Base-by-base conservation (phyloP, 2,797 vertebrate genomes). In the Cryptoblepharus egeriae region DNA sequence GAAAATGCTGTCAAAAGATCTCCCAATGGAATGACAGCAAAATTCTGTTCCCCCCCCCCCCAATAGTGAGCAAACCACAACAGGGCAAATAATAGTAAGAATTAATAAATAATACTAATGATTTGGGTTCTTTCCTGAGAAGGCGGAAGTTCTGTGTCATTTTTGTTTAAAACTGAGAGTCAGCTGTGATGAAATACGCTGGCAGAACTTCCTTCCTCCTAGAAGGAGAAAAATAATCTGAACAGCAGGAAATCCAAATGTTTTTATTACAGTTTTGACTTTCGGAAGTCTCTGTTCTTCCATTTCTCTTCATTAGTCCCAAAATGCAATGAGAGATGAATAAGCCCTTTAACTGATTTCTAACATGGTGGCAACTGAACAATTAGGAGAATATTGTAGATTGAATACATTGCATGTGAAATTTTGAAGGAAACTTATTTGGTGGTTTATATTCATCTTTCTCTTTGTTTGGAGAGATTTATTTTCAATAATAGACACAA, bases 101-200 rank as follows among this genome's bases (percentile, higher is more conserved):
- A 67, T 61, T 11, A 64, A 32, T 64, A 52, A 32, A 24, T 69
- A 24, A 58, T 58, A 69, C 42, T 30, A 90, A 49, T 49, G 45
- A 49, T 49, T 89, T 79, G 81, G 81, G 89, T 86, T 90, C 87
- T 93, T 91, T 92, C 90, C 86, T 91, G 90, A 88, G 91, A 93
- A 89, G 90, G 89, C 85, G 92, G 92, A 92, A 93, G 90, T 86
- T 80, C 49, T 69, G 87, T 87, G 89, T 93, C 92, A 92, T 88
- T 91, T 91, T 82, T 93, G 91, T 93, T 92, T 93, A 92, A 92
- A 93, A 94, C 92, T 89, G 82, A 88, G 89, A 94, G 89, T 92
- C 92, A 92, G 91, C 89, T 93, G 90, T 90, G 90, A 89, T 91
- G 92, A 91, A 92, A 91, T 91, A 90, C 91, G 92, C 90, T 88